These are phyloP conservation scores for Trachelipus rathkii DNA, from an alignment of 1,140 invertebrate species.

Conservation along the genomic window DNA sequence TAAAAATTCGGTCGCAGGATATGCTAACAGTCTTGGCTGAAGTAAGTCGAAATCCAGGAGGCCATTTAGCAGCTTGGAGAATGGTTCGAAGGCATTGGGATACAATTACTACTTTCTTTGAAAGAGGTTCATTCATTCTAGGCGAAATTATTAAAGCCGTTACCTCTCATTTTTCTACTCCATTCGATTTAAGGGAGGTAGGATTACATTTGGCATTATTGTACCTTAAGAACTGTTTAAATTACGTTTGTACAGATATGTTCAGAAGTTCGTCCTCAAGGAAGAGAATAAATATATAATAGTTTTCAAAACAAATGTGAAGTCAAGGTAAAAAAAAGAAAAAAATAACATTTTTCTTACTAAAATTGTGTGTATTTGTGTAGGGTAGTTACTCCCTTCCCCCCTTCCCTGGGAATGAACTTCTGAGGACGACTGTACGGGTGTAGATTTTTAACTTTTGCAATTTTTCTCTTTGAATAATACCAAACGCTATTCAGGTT, in stretches of 20 bases:
- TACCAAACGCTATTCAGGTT: not conserved
- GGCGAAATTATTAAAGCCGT: conserved; percentile 65
- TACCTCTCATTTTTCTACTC: conserved; percentile 64
- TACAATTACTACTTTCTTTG: conserved; percentile 61
- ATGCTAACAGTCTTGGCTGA: conserved; percentile 63
- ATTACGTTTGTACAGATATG: not conserved
- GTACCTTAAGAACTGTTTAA: not conserved
- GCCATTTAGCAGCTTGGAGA: conserved; percentile 68
- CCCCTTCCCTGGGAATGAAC: too few species aligned
- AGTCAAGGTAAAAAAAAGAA: not conserved
- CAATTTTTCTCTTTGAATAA: not conserved
- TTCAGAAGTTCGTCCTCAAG: too few species aligned
- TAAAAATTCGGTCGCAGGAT: conserved; percentile 64
- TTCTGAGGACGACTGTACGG: not conserved
- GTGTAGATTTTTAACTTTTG: not conserved
- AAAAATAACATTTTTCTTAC: not conserved
- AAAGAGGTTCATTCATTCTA: conserved; percentile 64
- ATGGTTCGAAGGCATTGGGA: conserved; percentile 71
- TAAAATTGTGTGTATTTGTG: too few species aligned
- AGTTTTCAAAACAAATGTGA: not conserved
- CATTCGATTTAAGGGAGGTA: conserved; percentile 69
- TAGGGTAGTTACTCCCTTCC: too few species aligned
- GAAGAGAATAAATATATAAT: not conserved
- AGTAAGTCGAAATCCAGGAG: conserved; percentile 65
- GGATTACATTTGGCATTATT: not conserved